Base-by-base conservation (phyloP, 2,888 invertebrate species). In the Selenia dentaria region DNA sequence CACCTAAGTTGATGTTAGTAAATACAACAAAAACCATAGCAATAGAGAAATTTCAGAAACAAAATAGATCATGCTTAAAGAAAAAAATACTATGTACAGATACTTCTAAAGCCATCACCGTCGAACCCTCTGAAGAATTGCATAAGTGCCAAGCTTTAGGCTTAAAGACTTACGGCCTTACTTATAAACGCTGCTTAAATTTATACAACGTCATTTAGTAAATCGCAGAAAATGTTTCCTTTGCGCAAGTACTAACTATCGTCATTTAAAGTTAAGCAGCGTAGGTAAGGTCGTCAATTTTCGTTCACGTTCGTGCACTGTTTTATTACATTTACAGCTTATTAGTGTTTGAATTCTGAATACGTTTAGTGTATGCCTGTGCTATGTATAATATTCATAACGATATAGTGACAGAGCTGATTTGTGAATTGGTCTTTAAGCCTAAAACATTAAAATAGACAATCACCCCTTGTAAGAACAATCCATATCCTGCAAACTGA, bases 401-500 rank as follows among this genome's bases (percentile, higher is more conserved):
- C 16, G 16, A 16, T 3, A 2, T 16, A n/a, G n/a, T n/a, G n/a
- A n/a, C n/a, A n/a, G n/a, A n/a, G n/a, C n/a, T n/a, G n/a, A n/a
- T 3, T 33, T 2, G 13, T 9, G 16, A 9, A 6, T 18, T 29
- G 12, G 29, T 48, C 38, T 51, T 43, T 45, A 57, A 55, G 54
- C 54, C 43, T 28, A 49, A 49, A 42, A 26, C 2, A 45, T 6
- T n/a, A n/a, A 36, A 38, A 37, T 14, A 27, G 11, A n/a, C 37
- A 18, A 28, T 22, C 18, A 33, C 12, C 2, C 29, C 20, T 43
- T 33, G 14, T 29, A 37, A 34, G 8, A 44, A 26, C 50, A 40
- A 35, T 48, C 39, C 44, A 43, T 11, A 45, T 49, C 41, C 39
- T 52, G 43, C 24, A 39, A 49, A 59, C 49, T 57, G 34, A 56